These are phyloP conservation scores for Argyrosomus regius DNA, from an alignment of 2,797 vertebrate species.

Conservation along the genomic window DNA sequence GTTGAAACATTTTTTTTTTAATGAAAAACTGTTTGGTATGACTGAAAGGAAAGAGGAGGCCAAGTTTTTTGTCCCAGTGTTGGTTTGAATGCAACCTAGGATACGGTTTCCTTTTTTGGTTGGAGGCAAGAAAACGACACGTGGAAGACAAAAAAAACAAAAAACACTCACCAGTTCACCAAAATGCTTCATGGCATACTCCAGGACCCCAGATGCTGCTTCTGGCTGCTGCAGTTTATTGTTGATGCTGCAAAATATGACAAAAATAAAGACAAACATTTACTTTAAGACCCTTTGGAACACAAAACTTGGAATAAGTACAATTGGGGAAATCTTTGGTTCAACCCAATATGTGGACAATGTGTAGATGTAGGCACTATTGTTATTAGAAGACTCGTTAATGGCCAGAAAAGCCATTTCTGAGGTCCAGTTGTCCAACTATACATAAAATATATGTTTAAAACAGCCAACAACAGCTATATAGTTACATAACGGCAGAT, in stretches of 20 bases:
- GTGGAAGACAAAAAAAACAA: neutral
- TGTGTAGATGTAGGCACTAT: neutral
- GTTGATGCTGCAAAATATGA: conserved; percentile 92
- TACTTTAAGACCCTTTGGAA: neutral
- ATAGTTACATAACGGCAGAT: neutral
- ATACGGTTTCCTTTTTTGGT: neutral
- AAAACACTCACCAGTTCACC: conserved; percentile 93
- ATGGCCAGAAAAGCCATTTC: conserved; percentile 16
- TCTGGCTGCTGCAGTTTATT: conserved; percentile 99
- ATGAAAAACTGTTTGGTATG: neutral
- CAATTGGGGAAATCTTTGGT: neutral
- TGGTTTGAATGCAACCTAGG: neutral
- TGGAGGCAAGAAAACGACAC: neutral
- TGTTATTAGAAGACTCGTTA: neutral
- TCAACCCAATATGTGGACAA: conserved; percentile 6
- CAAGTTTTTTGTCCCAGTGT: neutral
- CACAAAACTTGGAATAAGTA: neutral
- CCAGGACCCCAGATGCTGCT: conserved; percentile 96
- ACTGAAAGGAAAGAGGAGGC: neutral
- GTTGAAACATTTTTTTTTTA: neutral
- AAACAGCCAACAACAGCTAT: neutral
- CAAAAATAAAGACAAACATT: conserved; percentile 35
- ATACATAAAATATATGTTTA: neutral
- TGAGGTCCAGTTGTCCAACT: neutral
- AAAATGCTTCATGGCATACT: conserved; percentile 99